Evolutionary conservation across 2,797 vertebrate species (phyloP).

Genomic region (Falco berigora): DNA sequence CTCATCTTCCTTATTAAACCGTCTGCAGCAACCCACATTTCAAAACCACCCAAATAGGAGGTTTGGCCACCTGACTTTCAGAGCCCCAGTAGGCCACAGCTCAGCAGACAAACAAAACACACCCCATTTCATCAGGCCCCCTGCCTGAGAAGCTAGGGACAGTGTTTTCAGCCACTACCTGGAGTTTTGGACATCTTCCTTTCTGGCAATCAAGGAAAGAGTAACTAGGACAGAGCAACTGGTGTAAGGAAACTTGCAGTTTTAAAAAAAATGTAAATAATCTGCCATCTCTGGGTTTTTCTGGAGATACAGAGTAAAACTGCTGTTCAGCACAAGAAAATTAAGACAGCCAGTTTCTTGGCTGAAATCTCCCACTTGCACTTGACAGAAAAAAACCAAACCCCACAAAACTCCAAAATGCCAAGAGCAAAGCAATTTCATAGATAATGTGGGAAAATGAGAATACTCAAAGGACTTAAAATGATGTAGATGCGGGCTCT

Average conservation of each 20-base stretch:
- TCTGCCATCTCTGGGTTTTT: not conserved
- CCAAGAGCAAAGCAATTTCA: not conserved
- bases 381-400: not conserved
- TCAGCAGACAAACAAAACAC: not conserved
- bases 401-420: not conserved
- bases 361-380: not conserved
- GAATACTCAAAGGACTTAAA: not conserved
- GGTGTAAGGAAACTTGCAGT: not conserved
- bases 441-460: not conserved
- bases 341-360: not conserved
- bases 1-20: not conserved
- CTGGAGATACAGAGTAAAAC: not conserved
- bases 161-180: not conserved
- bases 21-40: not conserved
- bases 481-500: not conserved
- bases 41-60: not conserved
- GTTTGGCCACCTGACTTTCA: not conserved
- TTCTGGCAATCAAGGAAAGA: not conserved
- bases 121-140: fast-evolving
- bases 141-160: not conserved
- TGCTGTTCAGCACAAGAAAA: not conserved
- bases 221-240: not conserved
- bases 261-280: not conserved
- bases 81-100: fast-evolving
- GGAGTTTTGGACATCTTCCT: not conserved